phyloP scores from a whole-genome alignment of 2,888 invertebrate genomes.

The Heliconius charithonia region DNA sequence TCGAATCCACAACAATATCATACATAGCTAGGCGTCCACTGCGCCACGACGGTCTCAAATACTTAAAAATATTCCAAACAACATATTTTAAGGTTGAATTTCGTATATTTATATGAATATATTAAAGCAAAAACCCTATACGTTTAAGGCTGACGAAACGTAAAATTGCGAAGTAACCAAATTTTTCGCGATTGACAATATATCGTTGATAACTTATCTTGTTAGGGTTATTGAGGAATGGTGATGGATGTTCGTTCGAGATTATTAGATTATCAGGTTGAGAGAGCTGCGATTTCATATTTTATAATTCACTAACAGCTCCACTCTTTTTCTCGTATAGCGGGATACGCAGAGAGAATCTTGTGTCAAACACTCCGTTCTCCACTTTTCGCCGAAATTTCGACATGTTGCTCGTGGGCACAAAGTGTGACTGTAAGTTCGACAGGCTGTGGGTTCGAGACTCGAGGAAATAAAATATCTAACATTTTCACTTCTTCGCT shows the following conservation, averaged over 20 bases:
- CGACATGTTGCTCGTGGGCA: too few relatives aligned
- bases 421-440: too few relatives aligned
- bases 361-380: too few relatives aligned
- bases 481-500: too few relatives aligned
- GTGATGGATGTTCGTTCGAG: conserved; percentile 34
- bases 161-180: conserved; percentile 81
- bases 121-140: conserved; percentile 61
- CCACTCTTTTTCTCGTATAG: too few relatives aligned
- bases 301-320: background rate
- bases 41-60: background rate
- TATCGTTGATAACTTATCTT: conserved; percentile 63
- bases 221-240: conserved; percentile 58
- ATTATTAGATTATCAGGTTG: conserved; percentile 12
- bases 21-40: background rate
- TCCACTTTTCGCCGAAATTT: too few relatives aligned
- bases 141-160: conserved; percentile 71
- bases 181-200: conserved; percentile 80
- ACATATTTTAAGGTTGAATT: conserved; percentile 29
- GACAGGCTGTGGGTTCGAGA: too few relatives aligned
- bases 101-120: conserved; percentile 1
- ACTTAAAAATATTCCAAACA: background rate
- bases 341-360: too few relatives aligned
- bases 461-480: too few relatives aligned
- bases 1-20: background rate
- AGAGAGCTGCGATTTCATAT: background rate